These are phyloP conservation scores for Caenorhabditis afra DNA, from an alignment of 2,888 invertebrate species.

Conservation along the genomic window DNA sequence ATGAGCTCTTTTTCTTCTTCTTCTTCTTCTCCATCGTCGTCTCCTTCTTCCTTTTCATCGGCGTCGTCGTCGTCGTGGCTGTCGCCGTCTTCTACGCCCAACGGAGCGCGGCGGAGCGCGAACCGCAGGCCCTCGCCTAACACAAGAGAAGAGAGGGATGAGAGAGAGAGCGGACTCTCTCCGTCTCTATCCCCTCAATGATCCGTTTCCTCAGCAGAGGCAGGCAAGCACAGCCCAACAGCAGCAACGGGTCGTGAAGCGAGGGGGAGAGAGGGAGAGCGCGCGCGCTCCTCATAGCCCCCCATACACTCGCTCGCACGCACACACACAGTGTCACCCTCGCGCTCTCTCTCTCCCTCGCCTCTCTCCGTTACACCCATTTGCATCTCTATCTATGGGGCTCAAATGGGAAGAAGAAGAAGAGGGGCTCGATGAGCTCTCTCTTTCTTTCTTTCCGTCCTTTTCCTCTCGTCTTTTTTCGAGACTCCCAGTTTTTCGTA, in stretches of 20 bases:
- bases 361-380: not conserved
- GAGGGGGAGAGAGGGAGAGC: slow-evolving; percentile 1
- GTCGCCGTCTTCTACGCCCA: not conserved
- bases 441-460: slow-evolving; percentile 3
- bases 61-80: slow-evolving; percentile 7
- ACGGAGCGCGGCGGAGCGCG: too few relatives aligned
- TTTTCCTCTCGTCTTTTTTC: not conserved
- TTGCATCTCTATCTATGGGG: slow-evolving; percentile 16
- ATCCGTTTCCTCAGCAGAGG: too few relatives aligned
- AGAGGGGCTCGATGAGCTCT: slow-evolving; percentile 16
- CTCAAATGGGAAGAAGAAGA: slow-evolving; percentile 21
- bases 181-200: slow-evolving; percentile 4
- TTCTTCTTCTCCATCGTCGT: slow-evolving; percentile 7
- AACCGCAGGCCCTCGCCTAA: not conserved
- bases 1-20: slow-evolving; percentile 1
- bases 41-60: not conserved
- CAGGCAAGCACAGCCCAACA: too few relatives aligned
- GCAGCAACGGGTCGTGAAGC: slow-evolving; percentile 1
- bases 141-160: slow-evolving; percentile 8
- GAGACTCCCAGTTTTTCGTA: not conserved
- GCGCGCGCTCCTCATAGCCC: too few relatives aligned
- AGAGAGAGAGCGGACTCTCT: slow-evolving; percentile 4
- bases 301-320: not conserved
- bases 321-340: slow-evolving; percentile 10
- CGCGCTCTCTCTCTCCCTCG: not conserved